Evolutionary conservation across 2,888 invertebrate species (phyloP).

Genomic region (Baronia brevicornis): DNA sequence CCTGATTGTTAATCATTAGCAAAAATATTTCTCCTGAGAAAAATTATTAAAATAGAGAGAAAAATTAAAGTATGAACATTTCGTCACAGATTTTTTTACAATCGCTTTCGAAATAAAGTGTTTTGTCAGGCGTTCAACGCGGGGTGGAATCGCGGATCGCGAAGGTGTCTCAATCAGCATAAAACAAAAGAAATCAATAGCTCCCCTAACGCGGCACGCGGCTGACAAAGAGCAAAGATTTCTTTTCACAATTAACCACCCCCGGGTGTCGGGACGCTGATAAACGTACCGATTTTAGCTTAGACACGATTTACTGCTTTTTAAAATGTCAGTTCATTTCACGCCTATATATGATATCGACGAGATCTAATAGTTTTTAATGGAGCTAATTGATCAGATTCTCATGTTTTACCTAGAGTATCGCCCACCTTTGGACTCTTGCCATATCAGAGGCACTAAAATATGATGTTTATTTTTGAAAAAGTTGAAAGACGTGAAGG

Average conservation of each 20-base stretch:
- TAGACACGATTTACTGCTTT: slow-evolving; percentile 34
- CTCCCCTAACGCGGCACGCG: slow-evolving; percentile 49
- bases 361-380: too few species aligned
- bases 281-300: slow-evolving; percentile 51
- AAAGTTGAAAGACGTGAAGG: too few species aligned
- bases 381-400: too few species aligned
- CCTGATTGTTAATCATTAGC: too few species aligned
- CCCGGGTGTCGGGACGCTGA: slow-evolving; percentile 58
- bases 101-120: slow-evolving; percentile 60
- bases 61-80: too few species aligned
- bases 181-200: slow-evolving; percentile 77
- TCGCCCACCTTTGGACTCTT: too few species aligned
- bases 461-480: too few species aligned
- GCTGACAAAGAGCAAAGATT: slow-evolving; percentile 75
- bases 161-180: slow-evolving; percentile 76
- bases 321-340: slow-evolving; percentile 8
- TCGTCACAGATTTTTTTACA: slow-evolving; percentile 34
- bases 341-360: too few species aligned
- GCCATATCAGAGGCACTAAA: too few species aligned
- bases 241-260: slow-evolving; percentile 75
- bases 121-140: slow-evolving; percentile 57
- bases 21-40: too few species aligned
- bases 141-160: slow-evolving; percentile 44
- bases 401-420: too few species aligned
- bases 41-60: too few species aligned